A percentile compares a stretch with the other conserved stretches of the same genome.
Evolutionary conservation across 2,888 invertebrate species (phyloP).

Genomic region (Drosophila melanosoma): DNA sequence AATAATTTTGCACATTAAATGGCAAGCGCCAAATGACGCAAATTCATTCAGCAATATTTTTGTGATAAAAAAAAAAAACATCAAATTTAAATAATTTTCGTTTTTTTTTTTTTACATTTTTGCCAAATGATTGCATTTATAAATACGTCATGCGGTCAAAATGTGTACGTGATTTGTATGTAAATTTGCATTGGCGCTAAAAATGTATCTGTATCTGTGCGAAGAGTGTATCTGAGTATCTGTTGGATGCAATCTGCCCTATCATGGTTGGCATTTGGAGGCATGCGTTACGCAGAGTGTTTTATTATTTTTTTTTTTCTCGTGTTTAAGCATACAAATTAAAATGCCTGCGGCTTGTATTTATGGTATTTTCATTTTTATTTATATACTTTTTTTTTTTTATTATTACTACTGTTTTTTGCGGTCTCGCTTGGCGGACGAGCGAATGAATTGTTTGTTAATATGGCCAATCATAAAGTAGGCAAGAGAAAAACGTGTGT

Average conservation of each 20-base stretch:
- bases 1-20: slow-evolving; percentile 17
- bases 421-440: slow-evolving; percentile 56
- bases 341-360: slow-evolving; percentile 67
- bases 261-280: slow-evolving; percentile 50
- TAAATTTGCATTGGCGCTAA: slow-evolving; percentile 38
- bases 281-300: slow-evolving; percentile 38
- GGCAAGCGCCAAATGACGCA: slow-evolving; percentile 59
- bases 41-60: slow-evolving; percentile 69
- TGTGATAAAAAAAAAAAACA: slow-evolving; percentile 29
- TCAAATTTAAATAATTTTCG: background rate
- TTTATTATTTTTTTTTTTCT: slow-evolving; percentile 20
- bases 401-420: background rate
- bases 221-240: slow-evolving; percentile 66
- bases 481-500: slow-evolving; percentile 12
- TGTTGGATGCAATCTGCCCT: slow-evolving; percentile 55
- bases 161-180: slow-evolving; percentile 57
- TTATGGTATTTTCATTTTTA: slow-evolving; percentile 30
- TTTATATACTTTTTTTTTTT: slow-evolving; percentile 1
- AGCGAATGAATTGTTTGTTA: slow-evolving; percentile 53
- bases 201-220: slow-evolving; percentile 1
- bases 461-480: slow-evolving; percentile 67
- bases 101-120: slow-evolving; percentile 14
- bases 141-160: slow-evolving; percentile 28
- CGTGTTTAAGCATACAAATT: slow-evolving; percentile 60
- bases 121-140: slow-evolving; percentile 57